These are phyloP conservation scores for Heterodera schachtii DNA, from an alignment of 1,140 invertebrate species.

Conservation along the genomic window DNA sequence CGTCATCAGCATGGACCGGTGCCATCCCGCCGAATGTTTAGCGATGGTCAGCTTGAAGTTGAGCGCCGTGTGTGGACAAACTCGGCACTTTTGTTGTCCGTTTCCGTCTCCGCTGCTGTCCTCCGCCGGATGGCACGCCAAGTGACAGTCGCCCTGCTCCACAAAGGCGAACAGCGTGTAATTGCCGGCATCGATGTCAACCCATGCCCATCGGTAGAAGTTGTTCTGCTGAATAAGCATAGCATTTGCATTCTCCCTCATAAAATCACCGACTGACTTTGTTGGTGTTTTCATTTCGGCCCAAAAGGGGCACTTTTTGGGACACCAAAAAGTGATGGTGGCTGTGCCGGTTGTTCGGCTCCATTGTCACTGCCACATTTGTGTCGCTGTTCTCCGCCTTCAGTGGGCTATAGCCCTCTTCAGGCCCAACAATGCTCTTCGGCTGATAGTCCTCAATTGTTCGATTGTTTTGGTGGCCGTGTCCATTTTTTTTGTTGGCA, in stretches of 20 bases:
- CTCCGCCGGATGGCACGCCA: constrained; percentile 40
- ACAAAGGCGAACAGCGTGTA: constrained; percentile 50
- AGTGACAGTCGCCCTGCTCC: constrained; percentile 44
- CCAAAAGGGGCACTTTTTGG: not conserved
- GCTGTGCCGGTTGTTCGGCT: not conserved
- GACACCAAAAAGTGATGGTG: not conserved
- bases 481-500: no score
- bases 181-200: constrained; percentile 41
- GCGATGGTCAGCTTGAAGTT: constrained; percentile 50
- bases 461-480: no score
- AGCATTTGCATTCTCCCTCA: not conserved
- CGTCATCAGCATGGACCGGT: constrained; percentile 18
- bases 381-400: no score
- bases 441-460: no score
- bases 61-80: constrained; percentile 50
- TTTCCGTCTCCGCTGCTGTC: not conserved
- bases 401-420: no score
- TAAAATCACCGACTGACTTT: no score
- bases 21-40: constrained; percentile 42
- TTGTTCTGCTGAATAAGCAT: not conserved
- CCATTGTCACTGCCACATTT: no score
- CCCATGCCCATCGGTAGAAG: constrained; percentile 27
- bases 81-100: constrained; percentile 10
- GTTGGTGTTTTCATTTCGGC: not conserved
- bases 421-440: no score